Percentiles rank a stretch among this genome's conserved stretches.
phyloP scores from a whole-genome alignment of 2,797 vertebrate genomes.

The Crocodylus rhombifer region DNA sequence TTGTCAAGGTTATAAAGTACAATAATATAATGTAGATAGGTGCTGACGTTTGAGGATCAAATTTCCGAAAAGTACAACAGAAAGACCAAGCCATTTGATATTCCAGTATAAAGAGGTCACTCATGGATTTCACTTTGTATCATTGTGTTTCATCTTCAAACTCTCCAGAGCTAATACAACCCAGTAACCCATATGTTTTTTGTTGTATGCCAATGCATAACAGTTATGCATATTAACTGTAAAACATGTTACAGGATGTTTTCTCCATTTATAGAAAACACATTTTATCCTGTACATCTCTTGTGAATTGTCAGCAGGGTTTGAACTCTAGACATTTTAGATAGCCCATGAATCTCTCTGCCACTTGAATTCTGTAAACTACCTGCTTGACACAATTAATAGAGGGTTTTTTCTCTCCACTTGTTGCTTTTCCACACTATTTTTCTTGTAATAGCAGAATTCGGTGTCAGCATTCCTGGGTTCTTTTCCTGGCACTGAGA shows the following conservation, averaged over 20 bases:
- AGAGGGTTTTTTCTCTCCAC: not conserved
- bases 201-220: not conserved
- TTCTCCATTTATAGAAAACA: not conserved
- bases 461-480: not conserved
- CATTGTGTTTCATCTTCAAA: not conserved
- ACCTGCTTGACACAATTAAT: not conserved
- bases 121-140: not conserved
- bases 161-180: no score
- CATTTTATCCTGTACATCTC: not conserved
- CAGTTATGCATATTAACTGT: not conserved
- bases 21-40: not conserved
- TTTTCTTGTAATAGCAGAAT: not conserved
- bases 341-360: not conserved
- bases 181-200: no score
- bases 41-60: not conserved
- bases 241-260: not conserved
- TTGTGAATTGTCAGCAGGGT: not conserved
- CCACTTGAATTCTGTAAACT: not conserved
- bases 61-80: not conserved
- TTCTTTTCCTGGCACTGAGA: not conserved
- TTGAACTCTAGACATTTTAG: not conserved
- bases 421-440: not conserved
- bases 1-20: not conserved
- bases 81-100: not conserved
- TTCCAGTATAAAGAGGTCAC: accelerated